Evolutionary conservation across 2,113 vertebrate species (phyloP), one percentile per base, ranked within the genome.

Genomic region (Bombycilla garrulus): DNA sequence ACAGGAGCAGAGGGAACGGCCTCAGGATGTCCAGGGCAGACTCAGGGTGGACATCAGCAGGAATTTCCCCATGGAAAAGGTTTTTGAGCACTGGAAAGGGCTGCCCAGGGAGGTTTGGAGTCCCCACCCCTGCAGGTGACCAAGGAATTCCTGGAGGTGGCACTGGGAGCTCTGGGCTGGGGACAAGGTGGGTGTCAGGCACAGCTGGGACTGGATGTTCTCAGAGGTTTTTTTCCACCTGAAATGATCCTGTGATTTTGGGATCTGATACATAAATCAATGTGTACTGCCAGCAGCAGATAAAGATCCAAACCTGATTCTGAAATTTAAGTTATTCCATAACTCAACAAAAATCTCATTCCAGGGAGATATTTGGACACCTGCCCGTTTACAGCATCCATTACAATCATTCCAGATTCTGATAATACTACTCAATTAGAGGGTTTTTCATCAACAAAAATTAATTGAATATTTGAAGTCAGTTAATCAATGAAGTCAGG

Each of bases 131-230:
- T 58, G 70, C 5, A 57, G 10, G 67, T 15, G 33, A 3, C 33
- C 58, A 1, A 38, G 51, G 35, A 74, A 42, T 1, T 12, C 7
- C 31, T 67, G 62, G 61, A 58, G 0, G 20, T 57, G 62, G 8
- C 47, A 24, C 47, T 54, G 3, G 17, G 47, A 0, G 29, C 48
- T 38, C 19, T 54, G 74, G 36, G 22, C 35, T 67, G 53, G 53
- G 16, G 29, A 56, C 40, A 47, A 3, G 29, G 29, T 56, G n/a
- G 21, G 40, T 4, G 56, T 7, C 0, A 0, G 29, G 2, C 42
- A 71, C 29, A 48, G 9, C 0, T 15, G 4, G 76, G 25, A 22
- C 10, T 72, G 0, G 0, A 18, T 42, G 35, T 7, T 26, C 57
- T 35, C 26, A 29, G 31, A 56, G 19, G 31, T 12, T 24, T 88